phyloP scores from a whole-genome alignment of 2,888 invertebrate genomes.

The Catotricha subobsoleta region DNA sequence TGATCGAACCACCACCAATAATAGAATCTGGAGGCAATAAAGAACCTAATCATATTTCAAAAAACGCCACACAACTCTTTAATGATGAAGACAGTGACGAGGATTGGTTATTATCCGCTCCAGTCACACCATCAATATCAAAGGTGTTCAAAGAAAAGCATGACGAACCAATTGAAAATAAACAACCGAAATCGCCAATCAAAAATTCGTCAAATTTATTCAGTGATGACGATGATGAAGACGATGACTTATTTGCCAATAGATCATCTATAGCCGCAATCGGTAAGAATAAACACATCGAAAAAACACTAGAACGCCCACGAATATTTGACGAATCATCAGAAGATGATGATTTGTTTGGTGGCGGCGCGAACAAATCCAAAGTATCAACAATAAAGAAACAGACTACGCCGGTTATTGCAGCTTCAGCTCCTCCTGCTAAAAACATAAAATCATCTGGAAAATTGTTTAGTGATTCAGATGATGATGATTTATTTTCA shows the following conservation, averaged over 20 bases:
- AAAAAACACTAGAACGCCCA: neutral
- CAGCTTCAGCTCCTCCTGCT: neutral
- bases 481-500: constrained; percentile 12
- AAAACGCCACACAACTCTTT: neutral
- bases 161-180: no score
- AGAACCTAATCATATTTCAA: neutral
- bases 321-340: constrained; percentile 7
- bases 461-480: constrained; percentile 12
- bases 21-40: neutral
- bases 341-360: constrained; percentile 9
- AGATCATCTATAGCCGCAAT: neutral
- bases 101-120: neutral
- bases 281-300: neutral
- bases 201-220: constrained; percentile 5
- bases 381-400: neutral
- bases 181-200: no score
- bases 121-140: no score
- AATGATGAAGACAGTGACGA: constrained; percentile 4
- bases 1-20: neutral
- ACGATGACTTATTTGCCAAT: constrained; percentile 2
- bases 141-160: no score
- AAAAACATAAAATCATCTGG: neutral
- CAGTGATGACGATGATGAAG: constrained; percentile 8
- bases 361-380: neutral
- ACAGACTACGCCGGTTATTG: no score